A percentile compares a stretch with the other conserved stretches of the same genome.
Evolutionary conservation across 2,113 vertebrate genomes (phyloP).

Genomic region (Corythornis vintsioides): DNA sequence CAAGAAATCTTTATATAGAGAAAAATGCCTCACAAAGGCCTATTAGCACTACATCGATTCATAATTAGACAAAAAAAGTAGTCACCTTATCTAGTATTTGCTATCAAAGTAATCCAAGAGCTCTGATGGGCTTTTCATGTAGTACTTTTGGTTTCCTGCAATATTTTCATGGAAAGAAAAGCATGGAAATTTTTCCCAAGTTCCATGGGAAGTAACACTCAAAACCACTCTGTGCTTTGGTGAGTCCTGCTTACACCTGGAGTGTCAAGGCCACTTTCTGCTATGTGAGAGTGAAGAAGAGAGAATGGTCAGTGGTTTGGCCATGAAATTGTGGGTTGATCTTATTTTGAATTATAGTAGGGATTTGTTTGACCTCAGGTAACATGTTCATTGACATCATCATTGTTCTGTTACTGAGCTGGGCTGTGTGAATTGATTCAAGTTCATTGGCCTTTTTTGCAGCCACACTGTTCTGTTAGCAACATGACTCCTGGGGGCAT

Average conservation of each 20-base stretch:
- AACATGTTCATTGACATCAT: not conserved
- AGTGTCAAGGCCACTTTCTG: not conserved
- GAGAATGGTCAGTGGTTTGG: not conserved
- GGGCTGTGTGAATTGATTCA: not conserved
- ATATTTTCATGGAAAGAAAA: not conserved
- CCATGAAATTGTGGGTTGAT: not conserved
- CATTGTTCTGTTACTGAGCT: not conserved
- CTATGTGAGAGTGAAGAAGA: not conserved
- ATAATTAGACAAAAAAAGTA: slow-evolving; percentile 48
- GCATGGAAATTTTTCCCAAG: not conserved
- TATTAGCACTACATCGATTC: slow-evolving; percentile 50
- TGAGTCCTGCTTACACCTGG: not conserved
- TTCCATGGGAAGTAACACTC: not conserved
- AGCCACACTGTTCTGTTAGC: not conserved
- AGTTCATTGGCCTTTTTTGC: not conserved
- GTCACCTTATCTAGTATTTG: not conserved
- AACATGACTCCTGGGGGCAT: slow-evolving; percentile 80
- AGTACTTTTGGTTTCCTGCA: not conserved
- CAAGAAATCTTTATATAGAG: not conserved
- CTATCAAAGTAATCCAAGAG: not conserved
- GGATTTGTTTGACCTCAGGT: not conserved
- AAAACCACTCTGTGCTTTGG: not conserved
- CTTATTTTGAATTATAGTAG: not conserved
- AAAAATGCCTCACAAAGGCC: slow-evolving; percentile 2
- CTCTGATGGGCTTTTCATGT: not conserved